Conservation (phyloP, 2,113 vertebrate species). For the Clupea harengus region DNA sequence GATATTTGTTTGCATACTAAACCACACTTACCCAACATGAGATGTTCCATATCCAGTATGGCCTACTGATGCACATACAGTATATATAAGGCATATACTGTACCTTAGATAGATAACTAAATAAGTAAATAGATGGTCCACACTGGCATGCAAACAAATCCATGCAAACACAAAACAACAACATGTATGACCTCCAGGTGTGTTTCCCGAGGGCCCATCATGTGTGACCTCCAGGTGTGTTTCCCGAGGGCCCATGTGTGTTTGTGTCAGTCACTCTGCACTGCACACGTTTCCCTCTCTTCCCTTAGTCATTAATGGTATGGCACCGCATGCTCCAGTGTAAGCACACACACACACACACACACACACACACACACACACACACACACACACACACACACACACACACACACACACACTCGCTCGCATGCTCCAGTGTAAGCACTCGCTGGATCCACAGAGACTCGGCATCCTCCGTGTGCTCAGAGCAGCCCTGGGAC, state of each 20-base stretch:
- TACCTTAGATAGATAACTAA: background rate
- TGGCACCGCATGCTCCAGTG: too few relatives aligned
- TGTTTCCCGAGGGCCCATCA: too few relatives aligned
- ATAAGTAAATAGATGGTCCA: background rate
- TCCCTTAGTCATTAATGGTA: too few relatives aligned
- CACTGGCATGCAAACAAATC: background rate
- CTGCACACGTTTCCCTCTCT: too few relatives aligned
- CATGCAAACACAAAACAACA: background rate
- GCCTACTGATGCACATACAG: too few relatives aligned
- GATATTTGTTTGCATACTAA: background rate
- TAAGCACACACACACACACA: too few relatives aligned
- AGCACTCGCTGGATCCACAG: background rate
- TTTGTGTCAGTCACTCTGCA: background rate
- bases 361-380: background rate
- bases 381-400: background rate
- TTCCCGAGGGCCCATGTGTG: background rate
- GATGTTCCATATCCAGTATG: background rate
- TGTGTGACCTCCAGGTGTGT: background rate
- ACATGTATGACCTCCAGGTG: too few relatives aligned
- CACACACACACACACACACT: background rate
- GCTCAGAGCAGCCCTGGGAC: constrained; percentile 41
- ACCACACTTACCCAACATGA: background rate
- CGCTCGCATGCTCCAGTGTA: background rate
- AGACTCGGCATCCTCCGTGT: background rate
- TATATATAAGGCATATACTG: background rate